These are phyloP conservation scores for Chromoteleia sp. DNA, from an alignment of 2,888 invertebrate species.

Conservation along the genomic window DNA sequence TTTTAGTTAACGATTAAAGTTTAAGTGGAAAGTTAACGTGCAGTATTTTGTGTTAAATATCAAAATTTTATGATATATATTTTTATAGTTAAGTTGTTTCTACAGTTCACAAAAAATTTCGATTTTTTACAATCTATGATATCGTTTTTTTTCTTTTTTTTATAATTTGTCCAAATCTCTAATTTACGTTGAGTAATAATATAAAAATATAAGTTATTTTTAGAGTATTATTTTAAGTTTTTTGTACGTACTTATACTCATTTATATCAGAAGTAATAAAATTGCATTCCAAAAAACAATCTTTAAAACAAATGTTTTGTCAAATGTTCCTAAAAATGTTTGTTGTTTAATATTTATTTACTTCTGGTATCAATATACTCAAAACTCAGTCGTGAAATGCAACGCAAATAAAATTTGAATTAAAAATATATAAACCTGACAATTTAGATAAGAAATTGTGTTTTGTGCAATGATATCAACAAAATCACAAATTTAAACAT, in stretches of 20 bases:
- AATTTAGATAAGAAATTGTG: conserved; percentile 7
- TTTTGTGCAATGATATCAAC: conserved; percentile 40
- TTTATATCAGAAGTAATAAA: conserved; percentile 8
- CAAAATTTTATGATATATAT: conserved; percentile 72
- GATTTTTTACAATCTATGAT: conserved; percentile 12
- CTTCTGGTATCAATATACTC: conserved; percentile 7
- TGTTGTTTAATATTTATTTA: conserved; percentile 23
- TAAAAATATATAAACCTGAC: background rate
- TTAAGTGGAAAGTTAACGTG: conserved; percentile 75
- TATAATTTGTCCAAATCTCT: conserved; percentile 56
- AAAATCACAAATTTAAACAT: background rate
- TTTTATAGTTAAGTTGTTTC: conserved; percentile 22
- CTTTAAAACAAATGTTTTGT: conserved; percentile 17
- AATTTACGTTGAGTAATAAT: conserved; percentile 78
- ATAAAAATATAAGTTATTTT: conserved; percentile 75
- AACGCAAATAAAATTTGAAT: conserved; percentile 16
- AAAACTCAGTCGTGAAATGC: conserved; percentile 34
- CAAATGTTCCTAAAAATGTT: conserved; percentile 39
- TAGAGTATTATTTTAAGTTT: conserved; percentile 23
- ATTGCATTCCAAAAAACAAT: conserved; percentile 9
- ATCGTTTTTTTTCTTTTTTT: conserved; percentile 66
- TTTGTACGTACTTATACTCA: conserved; percentile 2
- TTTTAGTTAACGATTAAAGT: conserved; percentile 61
- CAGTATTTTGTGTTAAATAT: conserved; percentile 81
- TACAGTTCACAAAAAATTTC: conserved; percentile 24